Base-by-base conservation (phyloP, 2,113 vertebrate species). In the Centropus bengalensis region DNA sequence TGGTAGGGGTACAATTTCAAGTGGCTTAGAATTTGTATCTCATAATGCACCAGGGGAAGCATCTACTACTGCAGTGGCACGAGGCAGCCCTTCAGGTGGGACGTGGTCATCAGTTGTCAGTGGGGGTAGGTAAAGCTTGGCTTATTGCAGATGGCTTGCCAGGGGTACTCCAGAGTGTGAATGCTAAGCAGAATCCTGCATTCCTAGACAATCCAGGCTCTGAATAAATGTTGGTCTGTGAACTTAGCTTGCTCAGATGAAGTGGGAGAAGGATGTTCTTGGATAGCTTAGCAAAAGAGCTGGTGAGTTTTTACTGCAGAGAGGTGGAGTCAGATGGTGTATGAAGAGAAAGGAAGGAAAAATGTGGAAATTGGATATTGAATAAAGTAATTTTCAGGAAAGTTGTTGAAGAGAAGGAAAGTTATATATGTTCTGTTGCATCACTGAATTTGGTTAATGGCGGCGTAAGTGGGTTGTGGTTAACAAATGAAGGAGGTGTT, bases 81-180 rank as follows among this genome's bases (percentile, higher is more conserved):
- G 99, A 97, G 99, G 98, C 97, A 99, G 98, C 97, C 98, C 99
- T 73, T 99, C 99, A 54, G 99, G 99, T 95, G 99, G 99, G 96
- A 99, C 99, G 12, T 99, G 99, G 99, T 99, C 99, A 76, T 99
- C 99, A 67, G 99, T 99, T 89, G 99, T 99, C 96, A 99, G 99
- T 82, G 99, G 99, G 98, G 99, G 99, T 99, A 98, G 94, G 97
- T 95, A 92, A 97, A 88, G 81, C 84, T 94, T 93, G 77, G 90
- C 89, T 95, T 94, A 60, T 90, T 89, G 64, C 78, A 74, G 94
- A 92, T 90, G 75, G 66, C 93, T 96, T 96, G 93, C 93, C 88
- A 96, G 93, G 88, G 82, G 68, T 36, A 56, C 80, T 82, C 68
- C 49, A 92, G 92, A 91, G 73, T 86, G 59, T 88, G 71, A 52